Evolutionary conservation across 2,113 vertebrate genomes (phyloP).

Genomic region (Chionodraco myersi): DNA sequence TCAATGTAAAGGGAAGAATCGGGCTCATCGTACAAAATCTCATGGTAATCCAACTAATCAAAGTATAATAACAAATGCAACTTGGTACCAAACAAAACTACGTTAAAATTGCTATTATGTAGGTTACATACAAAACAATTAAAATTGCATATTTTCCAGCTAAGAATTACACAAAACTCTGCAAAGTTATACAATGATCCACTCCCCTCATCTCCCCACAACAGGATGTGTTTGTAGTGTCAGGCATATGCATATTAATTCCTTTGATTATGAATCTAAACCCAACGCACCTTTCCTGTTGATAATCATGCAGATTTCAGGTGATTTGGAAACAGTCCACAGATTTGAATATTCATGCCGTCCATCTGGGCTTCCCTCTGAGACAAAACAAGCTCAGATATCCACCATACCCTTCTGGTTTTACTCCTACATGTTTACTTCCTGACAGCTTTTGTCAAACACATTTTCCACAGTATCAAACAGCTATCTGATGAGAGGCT

Average conservation of each 20-base stretch:
- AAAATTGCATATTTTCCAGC: too few species aligned
- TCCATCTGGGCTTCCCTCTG: slow-evolving; percentile 30
- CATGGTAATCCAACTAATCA: too few species aligned
- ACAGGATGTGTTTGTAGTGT: background rate
- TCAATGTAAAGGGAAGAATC: too few species aligned
- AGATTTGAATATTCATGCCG: slow-evolving; percentile 36
- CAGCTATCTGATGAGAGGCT: slow-evolving; percentile 38
- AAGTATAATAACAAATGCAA: too few species aligned
- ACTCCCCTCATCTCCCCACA: background rate
- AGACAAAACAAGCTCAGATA: slow-evolving; percentile 13
- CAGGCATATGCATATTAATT: slow-evolving; percentile 1
- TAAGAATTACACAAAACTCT: background rate
- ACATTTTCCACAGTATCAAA: slow-evolving; percentile 53
- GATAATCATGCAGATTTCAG: slow-evolving; percentile 13
- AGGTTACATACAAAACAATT: too few species aligned
- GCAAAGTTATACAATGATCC: background rate
- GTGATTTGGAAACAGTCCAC: slow-evolving; percentile 6
- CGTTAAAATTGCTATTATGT: too few species aligned
- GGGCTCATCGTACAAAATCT: too few species aligned
- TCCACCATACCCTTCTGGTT: background rate
- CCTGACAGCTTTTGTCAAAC: slow-evolving; percentile 49
- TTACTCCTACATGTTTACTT: slow-evolving; percentile 3
- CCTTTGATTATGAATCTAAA: slow-evolving; percentile 10
- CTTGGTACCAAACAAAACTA: too few species aligned
- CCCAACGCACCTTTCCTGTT: background rate